Conservation (phyloP, 2,797 vertebrate genomes). For the Jordanella pulchra region DNA sequence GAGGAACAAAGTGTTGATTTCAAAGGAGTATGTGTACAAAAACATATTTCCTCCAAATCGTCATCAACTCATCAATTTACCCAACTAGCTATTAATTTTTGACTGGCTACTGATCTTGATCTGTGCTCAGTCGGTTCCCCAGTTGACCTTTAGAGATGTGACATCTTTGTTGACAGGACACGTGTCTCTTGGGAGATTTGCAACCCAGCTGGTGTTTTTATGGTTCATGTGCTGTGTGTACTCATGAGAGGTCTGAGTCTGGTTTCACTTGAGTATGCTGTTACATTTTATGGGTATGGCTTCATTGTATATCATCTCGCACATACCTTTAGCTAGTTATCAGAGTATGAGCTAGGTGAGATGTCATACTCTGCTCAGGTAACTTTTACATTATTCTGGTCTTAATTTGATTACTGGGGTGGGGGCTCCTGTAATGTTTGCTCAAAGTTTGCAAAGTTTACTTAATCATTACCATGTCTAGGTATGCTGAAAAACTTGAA, state of each 20-base stretch:
- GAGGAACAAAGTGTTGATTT: not conserved
- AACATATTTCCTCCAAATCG: not conserved
- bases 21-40: not conserved
- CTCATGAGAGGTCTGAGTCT: slow-evolving; percentile 38
- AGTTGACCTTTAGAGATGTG: slow-evolving; percentile 19
- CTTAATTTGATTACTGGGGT: slow-evolving; percentile 31
- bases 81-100: not conserved
- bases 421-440: slow-evolving; percentile 37
- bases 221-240: slow-evolving; percentile 1
- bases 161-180: slow-evolving; percentile 33
- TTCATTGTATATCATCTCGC: slow-evolving; percentile 39
- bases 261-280: slow-evolving; percentile 53
- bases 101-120: not conserved
- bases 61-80: not conserved
- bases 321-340: slow-evolving; percentile 36
- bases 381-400: slow-evolving; percentile 46
- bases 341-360: not conserved
- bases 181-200: slow-evolving; percentile 45
- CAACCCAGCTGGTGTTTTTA: slow-evolving; percentile 31
- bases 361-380: slow-evolving; percentile 34
- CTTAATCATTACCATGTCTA: slow-evolving; percentile 20
- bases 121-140: slow-evolving; percentile 24
- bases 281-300: slow-evolving; percentile 43
- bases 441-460: slow-evolving; percentile 18
- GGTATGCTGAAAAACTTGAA: slow-evolving; percentile 17